phyloP scores from a whole-genome alignment of 2,888 invertebrate species.

The Caenorhabditis sp. region DNA sequence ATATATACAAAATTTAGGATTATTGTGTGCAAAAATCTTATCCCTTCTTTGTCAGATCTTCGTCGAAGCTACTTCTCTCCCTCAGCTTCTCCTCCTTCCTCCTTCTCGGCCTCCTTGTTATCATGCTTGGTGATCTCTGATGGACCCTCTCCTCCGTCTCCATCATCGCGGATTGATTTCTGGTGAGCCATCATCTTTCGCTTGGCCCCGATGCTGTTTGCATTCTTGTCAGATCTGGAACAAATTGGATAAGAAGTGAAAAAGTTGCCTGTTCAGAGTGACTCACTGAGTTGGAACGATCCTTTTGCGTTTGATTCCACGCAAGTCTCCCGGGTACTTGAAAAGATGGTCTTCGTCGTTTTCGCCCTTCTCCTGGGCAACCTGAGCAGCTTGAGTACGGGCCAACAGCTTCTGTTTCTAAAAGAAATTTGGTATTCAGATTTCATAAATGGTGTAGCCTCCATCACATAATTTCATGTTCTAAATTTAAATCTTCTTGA shows the following conservation, averaged over 20 bases:
- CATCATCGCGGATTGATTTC: slow-evolving; percentile 49
- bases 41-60: not conserved
- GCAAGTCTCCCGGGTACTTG: slow-evolving; percentile 59
- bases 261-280: not conserved
- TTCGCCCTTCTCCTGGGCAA: slow-evolving; percentile 36
- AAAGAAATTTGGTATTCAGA: not conserved
- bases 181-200: slow-evolving; percentile 62
- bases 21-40: not conserved
- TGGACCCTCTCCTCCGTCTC: slow-evolving; percentile 22
- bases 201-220: slow-evolving; percentile 13
- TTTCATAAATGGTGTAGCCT: too few species aligned
- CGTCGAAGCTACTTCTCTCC: too few species aligned
- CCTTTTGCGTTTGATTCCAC: slow-evolving; percentile 58
- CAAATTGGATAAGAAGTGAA: too few species aligned
- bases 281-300: slow-evolving; percentile 44
- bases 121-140: slow-evolving; percentile 25
- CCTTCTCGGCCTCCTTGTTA: slow-evolving; percentile 8
- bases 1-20: slow-evolving; percentile 13
- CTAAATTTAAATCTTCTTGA: not conserved
- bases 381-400: not conserved
- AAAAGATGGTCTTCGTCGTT: slow-evolving; percentile 58
- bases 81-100: not conserved
- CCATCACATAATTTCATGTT: not conserved
- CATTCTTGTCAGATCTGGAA: slow-evolving; percentile 36
- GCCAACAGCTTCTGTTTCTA: slow-evolving; percentile 7